phyloP scores from a whole-genome alignment of 2,113 vertebrate species.

The Leptobrachium ailaonicum region DNA sequence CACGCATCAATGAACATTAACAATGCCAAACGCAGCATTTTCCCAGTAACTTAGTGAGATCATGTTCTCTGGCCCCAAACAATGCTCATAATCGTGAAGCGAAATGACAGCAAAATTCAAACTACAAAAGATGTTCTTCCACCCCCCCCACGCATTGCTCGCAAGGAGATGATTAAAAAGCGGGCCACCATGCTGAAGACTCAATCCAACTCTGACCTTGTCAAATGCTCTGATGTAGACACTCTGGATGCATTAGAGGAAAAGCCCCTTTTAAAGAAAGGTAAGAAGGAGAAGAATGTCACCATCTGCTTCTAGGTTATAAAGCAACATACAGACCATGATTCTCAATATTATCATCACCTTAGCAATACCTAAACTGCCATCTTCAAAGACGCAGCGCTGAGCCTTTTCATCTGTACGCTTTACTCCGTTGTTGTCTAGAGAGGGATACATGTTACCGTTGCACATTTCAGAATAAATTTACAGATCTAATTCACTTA shows the following conservation, averaged over 20 bases:
- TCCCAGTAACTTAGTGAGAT: neutral
- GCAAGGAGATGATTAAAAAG: neutral
- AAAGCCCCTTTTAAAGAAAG: neutral
- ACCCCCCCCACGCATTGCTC: too few species aligned
- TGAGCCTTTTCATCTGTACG: neutral
- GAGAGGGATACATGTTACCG: too few species aligned
- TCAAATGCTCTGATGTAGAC: constrained; percentile 8
- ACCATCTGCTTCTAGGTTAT: constrained; percentile 40
- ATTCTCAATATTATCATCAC: constrained; percentile 28
- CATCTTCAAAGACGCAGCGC: constrained; percentile 5
- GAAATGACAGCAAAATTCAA: constrained; percentile 18
- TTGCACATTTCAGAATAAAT: too few species aligned
- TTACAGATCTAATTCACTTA: too few species aligned
- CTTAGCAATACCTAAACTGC: constrained; percentile 26
- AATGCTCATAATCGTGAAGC: neutral
- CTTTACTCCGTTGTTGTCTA: too few species aligned
- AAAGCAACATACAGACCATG: neutral
- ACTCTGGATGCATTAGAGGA: constrained; percentile 19
- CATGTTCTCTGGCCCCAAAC: neutral
- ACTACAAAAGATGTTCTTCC: neutral
- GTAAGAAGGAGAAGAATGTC: neutral
- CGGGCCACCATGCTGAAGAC: neutral
- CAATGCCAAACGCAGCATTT: neutral
- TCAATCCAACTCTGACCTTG: constrained; percentile 34
- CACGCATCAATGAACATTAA: neutral